Conservation (phyloP, 2,797 vertebrate genomes). For the Lagodon rhomboides region DNA sequence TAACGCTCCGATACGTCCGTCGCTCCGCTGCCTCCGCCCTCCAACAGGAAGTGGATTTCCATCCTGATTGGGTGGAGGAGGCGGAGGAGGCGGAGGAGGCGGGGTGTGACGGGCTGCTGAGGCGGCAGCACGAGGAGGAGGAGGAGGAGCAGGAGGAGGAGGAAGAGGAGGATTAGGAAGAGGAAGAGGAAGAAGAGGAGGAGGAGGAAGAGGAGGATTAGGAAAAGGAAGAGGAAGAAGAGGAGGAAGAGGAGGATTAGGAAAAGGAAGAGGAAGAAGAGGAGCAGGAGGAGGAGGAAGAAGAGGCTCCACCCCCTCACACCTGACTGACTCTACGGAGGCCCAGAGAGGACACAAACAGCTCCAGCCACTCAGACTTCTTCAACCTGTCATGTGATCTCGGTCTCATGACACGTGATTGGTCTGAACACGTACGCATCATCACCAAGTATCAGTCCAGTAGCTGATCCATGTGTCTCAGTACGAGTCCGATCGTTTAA, state of each 20-base stretch:
- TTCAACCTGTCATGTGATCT: too few species aligned
- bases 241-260: not conserved
- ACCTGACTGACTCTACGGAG: not conserved
- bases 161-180: not conserved
- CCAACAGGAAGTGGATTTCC: conserved; percentile 57
- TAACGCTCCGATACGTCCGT: conserved; percentile 24
- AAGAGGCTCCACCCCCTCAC: not conserved
- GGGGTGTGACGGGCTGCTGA: conserved; percentile 9
- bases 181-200: not conserved
- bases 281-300: too few species aligned
- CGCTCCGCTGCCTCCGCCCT: conserved; percentile 21
- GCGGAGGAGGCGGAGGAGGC: conserved; percentile 9
- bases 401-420: too few species aligned
- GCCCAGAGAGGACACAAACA: not conserved
- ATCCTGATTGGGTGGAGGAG: conserved; percentile 20
- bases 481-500: too few species aligned
- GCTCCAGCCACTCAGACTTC: too few species aligned
- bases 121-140: not conserved
- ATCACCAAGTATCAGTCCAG: too few species aligned
- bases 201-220: not conserved
- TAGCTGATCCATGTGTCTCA: too few species aligned
- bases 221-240: not conserved
- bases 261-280: not conserved
- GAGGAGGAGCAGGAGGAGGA: conserved; percentile 2
- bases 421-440: too few species aligned